A percentile compares a stretch with the other conserved stretches of the same genome.
Conservation (phyloP, 2,888 invertebrate species). For the Torymus aiolomorphi region DNA sequence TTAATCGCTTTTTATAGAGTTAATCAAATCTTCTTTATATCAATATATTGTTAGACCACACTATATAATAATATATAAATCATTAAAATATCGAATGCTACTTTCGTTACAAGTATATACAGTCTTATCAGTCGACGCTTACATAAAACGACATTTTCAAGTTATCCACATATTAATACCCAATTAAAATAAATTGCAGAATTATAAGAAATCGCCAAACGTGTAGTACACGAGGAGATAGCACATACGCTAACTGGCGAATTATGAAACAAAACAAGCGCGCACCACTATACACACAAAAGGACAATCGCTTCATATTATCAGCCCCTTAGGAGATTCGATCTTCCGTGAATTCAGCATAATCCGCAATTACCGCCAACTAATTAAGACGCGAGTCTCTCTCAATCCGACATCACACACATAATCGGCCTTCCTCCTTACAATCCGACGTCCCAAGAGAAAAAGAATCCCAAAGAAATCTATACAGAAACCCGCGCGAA, state of each 20-base stretch:
- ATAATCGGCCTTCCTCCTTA: constrained; percentile 5
- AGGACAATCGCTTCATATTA: constrained; percentile 40
- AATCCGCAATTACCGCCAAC: constrained; percentile 30
- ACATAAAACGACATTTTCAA: background rate
- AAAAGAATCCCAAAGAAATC: constrained; percentile 4
- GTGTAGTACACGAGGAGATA: background rate
- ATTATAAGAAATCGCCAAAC: constrained; percentile 23
- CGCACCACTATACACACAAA: constrained; percentile 1
- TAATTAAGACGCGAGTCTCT: constrained; percentile 42
- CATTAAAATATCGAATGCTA: too few relatives aligned
- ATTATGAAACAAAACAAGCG: constrained; percentile 30
- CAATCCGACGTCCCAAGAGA: background rate
- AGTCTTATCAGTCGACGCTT: too few relatives aligned
- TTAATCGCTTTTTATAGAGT: too few relatives aligned
- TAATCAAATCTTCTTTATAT: too few relatives aligned
- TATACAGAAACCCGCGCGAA: background rate
- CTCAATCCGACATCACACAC: background rate
- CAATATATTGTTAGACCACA: too few relatives aligned
- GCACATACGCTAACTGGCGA: background rate
- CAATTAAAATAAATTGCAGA: constrained; percentile 39
- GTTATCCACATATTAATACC: constrained; percentile 20
- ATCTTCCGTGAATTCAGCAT: constrained; percentile 27
- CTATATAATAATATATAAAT: too few relatives aligned
- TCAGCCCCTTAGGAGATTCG: constrained; percentile 28
- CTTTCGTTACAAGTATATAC: too few relatives aligned